Percentiles rank a stretch among this genome's conserved stretches.
Conservation (phyloP, 2,113 vertebrate species). For the Galemys pyrenaicus region DNA sequence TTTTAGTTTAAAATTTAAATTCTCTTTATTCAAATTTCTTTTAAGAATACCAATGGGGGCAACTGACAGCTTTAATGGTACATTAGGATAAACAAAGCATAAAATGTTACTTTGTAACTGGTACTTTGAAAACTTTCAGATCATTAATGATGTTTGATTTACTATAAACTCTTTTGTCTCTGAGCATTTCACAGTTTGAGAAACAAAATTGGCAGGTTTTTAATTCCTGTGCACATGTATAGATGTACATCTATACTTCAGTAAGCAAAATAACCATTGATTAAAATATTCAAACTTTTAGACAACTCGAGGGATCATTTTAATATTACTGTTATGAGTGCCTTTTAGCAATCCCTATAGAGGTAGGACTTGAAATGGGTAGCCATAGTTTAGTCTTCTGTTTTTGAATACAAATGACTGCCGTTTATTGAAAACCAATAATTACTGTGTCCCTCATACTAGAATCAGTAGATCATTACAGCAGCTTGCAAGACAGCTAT, state of each 20-base stretch:
- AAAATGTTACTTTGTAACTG: conserved; percentile 17
- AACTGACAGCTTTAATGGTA: neutral
- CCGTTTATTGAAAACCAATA: neutral
- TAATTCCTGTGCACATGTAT: neutral
- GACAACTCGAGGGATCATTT: conserved; percentile 9
- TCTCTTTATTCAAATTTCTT: conserved; percentile 44
- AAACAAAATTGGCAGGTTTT: conserved; percentile 27
- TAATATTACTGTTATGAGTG: neutral
- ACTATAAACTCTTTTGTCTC: neutral
- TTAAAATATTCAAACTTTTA: neutral
- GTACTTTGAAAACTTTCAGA: neutral
- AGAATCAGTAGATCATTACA: neutral
- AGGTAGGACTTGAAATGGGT: neutral
- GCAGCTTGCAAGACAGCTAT: neutral
- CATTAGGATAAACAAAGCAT: neutral
- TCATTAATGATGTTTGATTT: neutral
- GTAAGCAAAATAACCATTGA: conserved; percentile 22
- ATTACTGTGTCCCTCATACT: neutral
- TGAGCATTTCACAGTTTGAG: neutral
- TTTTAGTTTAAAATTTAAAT: conserved; percentile 46
- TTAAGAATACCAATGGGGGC: neutral
- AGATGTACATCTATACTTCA: neutral
- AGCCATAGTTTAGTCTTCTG: neutral
- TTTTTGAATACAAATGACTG: neutral
- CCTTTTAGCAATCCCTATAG: neutral